Percentiles rank a stretch among this genome's conserved stretches.
These are phyloP conservation scores for Teleopsis dalmanni DNA, from an alignment of 1,140 invertebrate genomes.

Conservation along the genomic window DNA sequence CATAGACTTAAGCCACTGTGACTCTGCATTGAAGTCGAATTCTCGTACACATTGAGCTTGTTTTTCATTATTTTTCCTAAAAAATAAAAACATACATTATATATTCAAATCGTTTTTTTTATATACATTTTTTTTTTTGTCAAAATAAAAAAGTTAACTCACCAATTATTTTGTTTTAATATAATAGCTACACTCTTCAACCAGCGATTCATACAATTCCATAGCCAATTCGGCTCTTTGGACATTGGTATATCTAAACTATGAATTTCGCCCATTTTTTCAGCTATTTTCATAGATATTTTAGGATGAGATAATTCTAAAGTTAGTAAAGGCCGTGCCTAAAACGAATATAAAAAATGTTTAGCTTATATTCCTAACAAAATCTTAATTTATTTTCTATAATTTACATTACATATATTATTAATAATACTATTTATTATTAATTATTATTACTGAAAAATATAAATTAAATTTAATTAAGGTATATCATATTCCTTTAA, in stretches of 20 bases:
- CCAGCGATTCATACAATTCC: conserved; percentile 79
- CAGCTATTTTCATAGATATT: conserved; percentile 74
- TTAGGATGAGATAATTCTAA: conserved; percentile 68
- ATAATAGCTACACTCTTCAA: conserved; percentile 48
- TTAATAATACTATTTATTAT: too few relatives aligned
- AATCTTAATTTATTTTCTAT: too few relatives aligned
- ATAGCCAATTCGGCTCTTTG: conserved; percentile 90
- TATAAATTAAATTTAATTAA: too few relatives aligned
- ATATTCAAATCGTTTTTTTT: not conserved
- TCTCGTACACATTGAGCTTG: conserved; percentile 16
- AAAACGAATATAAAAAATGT: too few relatives aligned
- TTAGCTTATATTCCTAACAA: too few relatives aligned
- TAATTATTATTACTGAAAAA: too few relatives aligned
- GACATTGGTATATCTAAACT: conserved; percentile 85
- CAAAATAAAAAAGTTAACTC: too few relatives aligned
- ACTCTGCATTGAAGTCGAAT: conserved; percentile 57
- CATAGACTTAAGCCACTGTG: conserved; percentile 56
- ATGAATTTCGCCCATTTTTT: conserved; percentile 88
- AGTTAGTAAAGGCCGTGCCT: conserved; percentile 76
- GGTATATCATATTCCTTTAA: too few relatives aligned
- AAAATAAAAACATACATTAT: not conserved
- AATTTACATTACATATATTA: too few relatives aligned
- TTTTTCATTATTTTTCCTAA: conserved; percentile 5
- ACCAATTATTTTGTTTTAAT: conserved; percentile 12
- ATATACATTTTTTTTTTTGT: too few relatives aligned